phyloP scores from a whole-genome alignment of 2,888 invertebrate species.

The Dorcus parallelipipedus region DNA sequence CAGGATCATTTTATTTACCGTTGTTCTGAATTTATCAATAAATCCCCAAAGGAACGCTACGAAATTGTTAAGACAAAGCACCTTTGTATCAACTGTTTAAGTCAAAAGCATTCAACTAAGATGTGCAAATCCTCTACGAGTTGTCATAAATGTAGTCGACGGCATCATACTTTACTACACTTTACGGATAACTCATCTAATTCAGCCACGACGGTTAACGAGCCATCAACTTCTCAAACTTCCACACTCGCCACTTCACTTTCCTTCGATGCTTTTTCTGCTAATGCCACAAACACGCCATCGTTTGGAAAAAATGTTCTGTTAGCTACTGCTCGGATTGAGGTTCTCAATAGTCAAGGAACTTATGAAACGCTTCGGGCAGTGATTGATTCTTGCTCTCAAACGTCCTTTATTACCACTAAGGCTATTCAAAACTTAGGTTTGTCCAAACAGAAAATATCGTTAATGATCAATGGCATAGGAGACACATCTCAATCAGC shows the following conservation, averaged over 20 bases:
- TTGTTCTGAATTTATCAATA: not conserved
- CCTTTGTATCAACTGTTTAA: not conserved
- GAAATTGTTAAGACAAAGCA: not conserved
- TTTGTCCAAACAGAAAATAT: not conserved
- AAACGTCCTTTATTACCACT: not conserved
- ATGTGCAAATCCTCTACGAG: not conserved
- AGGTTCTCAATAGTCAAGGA: not conserved
- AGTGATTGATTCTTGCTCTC: not conserved
- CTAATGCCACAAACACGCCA: not conserved
- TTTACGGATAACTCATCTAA: not conserved
- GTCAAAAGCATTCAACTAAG: not conserved
- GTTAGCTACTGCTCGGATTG: not conserved
- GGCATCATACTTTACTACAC: not conserved
- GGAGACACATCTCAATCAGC: not conserved
- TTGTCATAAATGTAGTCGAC: not conserved
- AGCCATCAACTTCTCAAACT: not conserved
- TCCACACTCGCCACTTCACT: not conserved
- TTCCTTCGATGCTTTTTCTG: not conserved
- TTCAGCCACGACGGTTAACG: not conserved
- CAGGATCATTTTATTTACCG: not conserved
- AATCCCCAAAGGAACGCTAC: not conserved
- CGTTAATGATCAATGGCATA: not conserved
- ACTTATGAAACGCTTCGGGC: not conserved
- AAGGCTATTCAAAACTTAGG: not conserved
- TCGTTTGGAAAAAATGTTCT: not conserved